Conservation (phyloP, 2,888 invertebrate genomes). For the Sipha maydis region DNA sequence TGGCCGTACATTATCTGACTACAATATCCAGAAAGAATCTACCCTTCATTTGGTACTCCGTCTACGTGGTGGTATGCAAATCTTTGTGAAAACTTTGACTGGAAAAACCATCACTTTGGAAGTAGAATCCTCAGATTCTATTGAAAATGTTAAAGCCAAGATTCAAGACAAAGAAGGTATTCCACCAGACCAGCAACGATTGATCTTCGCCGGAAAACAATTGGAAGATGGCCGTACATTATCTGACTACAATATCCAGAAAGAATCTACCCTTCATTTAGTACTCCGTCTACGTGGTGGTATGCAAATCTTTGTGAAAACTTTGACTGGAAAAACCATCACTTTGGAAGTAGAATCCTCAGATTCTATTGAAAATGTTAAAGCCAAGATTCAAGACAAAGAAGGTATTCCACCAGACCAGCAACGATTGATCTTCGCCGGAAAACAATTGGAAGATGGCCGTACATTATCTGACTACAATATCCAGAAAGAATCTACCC, state of each 20-base stretch:
- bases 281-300: slow-evolving; percentile 71
- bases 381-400: slow-evolving; percentile 73
- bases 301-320: slow-evolving; percentile 87
- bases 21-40: slow-evolving; percentile 75
- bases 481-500: slow-evolving; percentile 73
- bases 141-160: slow-evolving; percentile 73
- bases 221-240: slow-evolving; percentile 73
- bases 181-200: slow-evolving; percentile 73
- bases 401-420: slow-evolving; percentile 73
- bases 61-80: slow-evolving; percentile 84
- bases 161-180: slow-evolving; percentile 73
- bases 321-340: slow-evolving; percentile 70
- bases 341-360: slow-evolving; percentile 70
- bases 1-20: slow-evolving; percentile 73
- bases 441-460: slow-evolving; percentile 74
- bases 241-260: slow-evolving; percentile 75
- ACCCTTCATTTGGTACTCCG: slow-evolving; percentile 70
- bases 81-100: slow-evolving; percentile 72
- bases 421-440: slow-evolving; percentile 73
- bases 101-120: slow-evolving; percentile 69
- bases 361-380: slow-evolving; percentile 74
- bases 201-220: slow-evolving; percentile 74
- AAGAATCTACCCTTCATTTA: slow-evolving; percentile 71
- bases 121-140: slow-evolving; percentile 73
- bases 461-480: slow-evolving; percentile 74